Evolutionary conservation across 2,797 vertebrate species (phyloP), one percentile per base, ranked within the genome.

Genomic region (Arctocebus calabarensis): DNA sequence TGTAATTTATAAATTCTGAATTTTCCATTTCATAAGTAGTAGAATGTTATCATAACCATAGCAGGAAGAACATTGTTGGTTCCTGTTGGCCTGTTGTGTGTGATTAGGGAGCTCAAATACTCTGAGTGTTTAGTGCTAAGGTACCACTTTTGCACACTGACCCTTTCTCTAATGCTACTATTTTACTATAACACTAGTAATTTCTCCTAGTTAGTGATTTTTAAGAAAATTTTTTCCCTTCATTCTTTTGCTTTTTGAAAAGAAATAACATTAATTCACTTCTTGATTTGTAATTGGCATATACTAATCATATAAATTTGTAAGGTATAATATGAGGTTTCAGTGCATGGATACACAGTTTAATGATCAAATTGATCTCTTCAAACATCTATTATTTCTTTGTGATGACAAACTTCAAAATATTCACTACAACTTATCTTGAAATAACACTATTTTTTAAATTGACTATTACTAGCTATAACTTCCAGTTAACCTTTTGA

Each of bases 1-100:
- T 10, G 11, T 7, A 9, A 75, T 66, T 1, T 32, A 25, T 75
- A 79, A 43, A 55, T 45, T 73, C 2, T 79, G 1, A 74, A 45
- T 61, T 77, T 59, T 64, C 7, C 11, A 52, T 66, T 86, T 78
- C 45, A 79, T 75, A 94, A 84, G 8, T 52, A 11, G 16, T 79
- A 75, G 7, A 43, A 79, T 62, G 40, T 75, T 89, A 1, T 68
- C 34, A 81, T 81, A 17, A 40, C 45, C 7, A 55, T 34, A 22
- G 43, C 37, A 77, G 5, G 5, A 12, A 70, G 66, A 94, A 85
- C 37, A 45, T 17, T 11, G 17, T 55, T 8, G 20, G 1, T 29
- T 1, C 2, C 17, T 45, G 4, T 59, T 10, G 45, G 81, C 45
- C 1, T 37, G 12, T 13, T 62, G 22, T 37, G 4, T 4, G 0